Conservation (phyloP, 2,113 vertebrate genomes). For the Sceloporus undulatus region DNA sequence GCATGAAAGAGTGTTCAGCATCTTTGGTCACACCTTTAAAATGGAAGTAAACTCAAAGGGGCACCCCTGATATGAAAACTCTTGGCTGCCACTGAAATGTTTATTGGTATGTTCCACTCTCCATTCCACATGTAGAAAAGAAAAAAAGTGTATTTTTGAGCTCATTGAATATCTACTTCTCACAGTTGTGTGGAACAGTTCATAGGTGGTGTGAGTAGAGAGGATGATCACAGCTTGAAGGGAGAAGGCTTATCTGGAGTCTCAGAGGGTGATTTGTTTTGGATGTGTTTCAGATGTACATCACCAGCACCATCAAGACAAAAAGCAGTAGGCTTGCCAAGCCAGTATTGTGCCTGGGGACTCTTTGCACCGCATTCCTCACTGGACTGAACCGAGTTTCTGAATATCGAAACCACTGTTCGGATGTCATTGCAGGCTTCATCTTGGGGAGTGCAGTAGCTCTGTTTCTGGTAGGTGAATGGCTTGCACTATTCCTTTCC, state of each 20-base stretch:
- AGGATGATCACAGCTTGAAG: background rate
- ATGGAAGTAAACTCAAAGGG: no score
- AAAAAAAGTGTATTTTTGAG: no score
- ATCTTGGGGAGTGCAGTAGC: constrained; percentile 92
- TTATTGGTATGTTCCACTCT: no score
- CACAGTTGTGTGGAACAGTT: background rate
- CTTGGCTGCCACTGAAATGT: no score
- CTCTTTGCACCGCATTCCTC: constrained; percentile 94
- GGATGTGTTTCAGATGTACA: constrained; percentile 90
- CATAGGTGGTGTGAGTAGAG: background rate
- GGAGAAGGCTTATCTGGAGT: background rate
- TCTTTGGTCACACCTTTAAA: no score
- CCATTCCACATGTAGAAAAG: no score
- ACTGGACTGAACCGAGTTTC: constrained; percentile 95
- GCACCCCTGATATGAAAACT: no score
- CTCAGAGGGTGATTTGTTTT: background rate
- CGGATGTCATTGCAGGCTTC: constrained; percentile 95
- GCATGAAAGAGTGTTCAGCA: no score
- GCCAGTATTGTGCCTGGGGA: constrained; percentile 93
- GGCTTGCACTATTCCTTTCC: background rate
- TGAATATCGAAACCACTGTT: constrained; percentile 97
- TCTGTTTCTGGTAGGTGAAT: constrained; percentile 90
- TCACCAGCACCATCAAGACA: constrained; percentile 98
- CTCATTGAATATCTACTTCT: background rate
- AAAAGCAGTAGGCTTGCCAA: constrained; percentile 98